phyloP scores from a whole-genome alignment of 2,888 invertebrate species.

The Chromoteleia sp. region DNA sequence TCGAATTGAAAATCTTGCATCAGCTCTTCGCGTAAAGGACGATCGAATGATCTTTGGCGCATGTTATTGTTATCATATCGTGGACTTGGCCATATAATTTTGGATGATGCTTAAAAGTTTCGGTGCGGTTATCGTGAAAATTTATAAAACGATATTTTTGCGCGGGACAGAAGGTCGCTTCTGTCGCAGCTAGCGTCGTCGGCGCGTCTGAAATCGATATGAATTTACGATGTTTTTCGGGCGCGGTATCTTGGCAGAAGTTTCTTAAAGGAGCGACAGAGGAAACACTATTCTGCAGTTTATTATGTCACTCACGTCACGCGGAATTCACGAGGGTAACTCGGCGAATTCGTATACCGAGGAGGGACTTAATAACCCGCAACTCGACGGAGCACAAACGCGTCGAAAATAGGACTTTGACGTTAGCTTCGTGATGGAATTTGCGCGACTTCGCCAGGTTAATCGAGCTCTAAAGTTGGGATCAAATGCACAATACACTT shows the following conservation, averaged over 20 bases:
- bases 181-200: constrained; percentile 66
- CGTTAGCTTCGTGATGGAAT: constrained; percentile 52
- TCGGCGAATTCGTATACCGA: constrained; percentile 76
- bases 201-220: constrained; percentile 79
- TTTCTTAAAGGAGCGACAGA: constrained; percentile 79
- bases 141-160: constrained; percentile 69
- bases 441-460: constrained; percentile 48
- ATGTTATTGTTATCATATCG: constrained; percentile 59
- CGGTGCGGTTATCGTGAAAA: constrained; percentile 59
- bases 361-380: constrained; percentile 79
- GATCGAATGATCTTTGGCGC: constrained; percentile 51
- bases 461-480: constrained; percentile 55
- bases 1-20: constrained; percentile 42
- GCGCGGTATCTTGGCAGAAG: constrained; percentile 83
- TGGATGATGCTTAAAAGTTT: constrained; percentile 63
- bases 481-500: constrained; percentile 41
- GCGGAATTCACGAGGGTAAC: constrained; percentile 74
- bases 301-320: constrained; percentile 79
- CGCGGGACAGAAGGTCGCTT: constrained; percentile 61
- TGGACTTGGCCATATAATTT: constrained; percentile 59
- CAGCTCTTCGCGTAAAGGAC: constrained; percentile 46
- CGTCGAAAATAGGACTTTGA: constrained; percentile 57
- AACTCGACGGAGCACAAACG: constrained; percentile 59
- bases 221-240: constrained; percentile 84
- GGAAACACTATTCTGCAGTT: constrained; percentile 81